Percentiles rank a stretch among this genome's conserved stretches.
phyloP scores from a whole-genome alignment of 2,888 invertebrate species.

The Tipula helvola region DNA sequence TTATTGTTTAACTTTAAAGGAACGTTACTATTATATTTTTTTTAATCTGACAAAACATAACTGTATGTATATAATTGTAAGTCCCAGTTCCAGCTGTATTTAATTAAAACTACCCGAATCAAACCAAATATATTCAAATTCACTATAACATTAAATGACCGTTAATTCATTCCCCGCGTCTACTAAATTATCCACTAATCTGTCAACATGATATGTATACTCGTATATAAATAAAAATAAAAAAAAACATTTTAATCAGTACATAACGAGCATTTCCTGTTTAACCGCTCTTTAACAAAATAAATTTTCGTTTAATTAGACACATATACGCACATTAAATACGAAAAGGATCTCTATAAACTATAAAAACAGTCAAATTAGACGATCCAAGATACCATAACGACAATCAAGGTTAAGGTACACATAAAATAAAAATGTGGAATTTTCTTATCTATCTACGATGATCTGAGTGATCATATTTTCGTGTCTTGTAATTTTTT shows the following conservation, averaged over 20 bases:
- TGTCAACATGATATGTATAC: background rate
- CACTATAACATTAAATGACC: background rate
- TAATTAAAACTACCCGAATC: no score
- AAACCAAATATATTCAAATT: background rate
- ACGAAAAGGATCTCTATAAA: background rate
- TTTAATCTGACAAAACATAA: no score
- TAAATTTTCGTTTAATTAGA: background rate
- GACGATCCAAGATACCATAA: background rate
- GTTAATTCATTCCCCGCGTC: background rate
- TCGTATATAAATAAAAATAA: background rate
- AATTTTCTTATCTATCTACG: background rate
- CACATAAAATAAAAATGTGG: background rate
- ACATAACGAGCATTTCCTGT: background rate
- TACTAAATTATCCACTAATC: background rate
- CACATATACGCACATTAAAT: background rate
- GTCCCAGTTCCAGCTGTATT: no score
- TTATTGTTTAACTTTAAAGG: no score
- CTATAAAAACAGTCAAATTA: background rate
- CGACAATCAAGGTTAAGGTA: background rate
- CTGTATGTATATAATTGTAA: no score
- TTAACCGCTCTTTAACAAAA: background rate
- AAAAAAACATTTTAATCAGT: background rate
- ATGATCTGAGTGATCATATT: background rate
- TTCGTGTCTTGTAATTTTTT: background rate
- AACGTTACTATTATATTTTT: no score